Conservation (phyloP, 2,113 vertebrate species). For the Spheniscus mendiculus region DNA sequence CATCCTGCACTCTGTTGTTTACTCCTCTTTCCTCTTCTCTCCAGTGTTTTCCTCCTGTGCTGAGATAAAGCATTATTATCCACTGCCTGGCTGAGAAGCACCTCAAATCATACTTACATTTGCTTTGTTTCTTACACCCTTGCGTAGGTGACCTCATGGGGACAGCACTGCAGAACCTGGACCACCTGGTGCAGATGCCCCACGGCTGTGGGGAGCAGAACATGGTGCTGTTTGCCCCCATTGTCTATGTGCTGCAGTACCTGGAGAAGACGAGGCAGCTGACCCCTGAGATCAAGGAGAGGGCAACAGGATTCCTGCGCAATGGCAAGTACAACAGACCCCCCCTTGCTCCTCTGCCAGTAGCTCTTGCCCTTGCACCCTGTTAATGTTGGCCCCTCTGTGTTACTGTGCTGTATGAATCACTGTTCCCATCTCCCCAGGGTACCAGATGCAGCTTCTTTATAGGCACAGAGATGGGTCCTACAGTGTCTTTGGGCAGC, state of each 20-base stretch:
- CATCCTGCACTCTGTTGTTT: neutral
- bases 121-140: neutral
- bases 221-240: constrained; percentile 85
- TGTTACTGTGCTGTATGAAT: neutral
- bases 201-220: constrained; percentile 87
- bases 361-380: neutral
- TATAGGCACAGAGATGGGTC: constrained; percentile 85
- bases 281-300: constrained; percentile 69
- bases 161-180: constrained; percentile 77
- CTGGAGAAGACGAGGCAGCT: constrained; percentile 81
- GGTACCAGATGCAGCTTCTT: constrained; percentile 84
- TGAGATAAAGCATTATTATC: neutral
- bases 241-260: constrained; percentile 85
- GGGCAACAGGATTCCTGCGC: constrained; percentile 69
- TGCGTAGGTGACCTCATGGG: constrained; percentile 82
- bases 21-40: neutral
- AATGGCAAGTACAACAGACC: constrained; percentile 67
- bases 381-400: neutral
- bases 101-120: neutral
- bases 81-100: neutral
- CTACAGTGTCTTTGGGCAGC: constrained; percentile 86
- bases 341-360: neutral
- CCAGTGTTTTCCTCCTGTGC: neutral
- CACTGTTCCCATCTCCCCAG: constrained; percentile 51
- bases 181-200: constrained; percentile 77